Base-by-base conservation (phyloP, 2,888 invertebrate species). In the Trisateles emortualis region DNA sequence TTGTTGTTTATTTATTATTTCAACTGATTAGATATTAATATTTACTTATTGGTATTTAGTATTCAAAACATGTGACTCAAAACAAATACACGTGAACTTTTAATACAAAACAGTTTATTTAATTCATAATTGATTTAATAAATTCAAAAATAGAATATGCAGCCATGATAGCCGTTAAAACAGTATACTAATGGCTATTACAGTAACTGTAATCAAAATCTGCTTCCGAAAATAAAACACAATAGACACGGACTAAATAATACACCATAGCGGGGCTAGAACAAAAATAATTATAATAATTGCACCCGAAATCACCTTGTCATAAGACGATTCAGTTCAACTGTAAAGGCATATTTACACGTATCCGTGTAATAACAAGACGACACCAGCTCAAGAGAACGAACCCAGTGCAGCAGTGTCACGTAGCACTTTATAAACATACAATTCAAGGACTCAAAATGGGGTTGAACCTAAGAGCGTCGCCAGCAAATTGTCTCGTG, bases 271-370 rank as follows among this genome's bases (percentile, higher is more conserved):
- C 8, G 19, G 0, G 6, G 30, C 19, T 30, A 30, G 42, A 42
- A 42, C 42, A 42, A 42, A 42, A 32, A 42, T 30, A 42, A 32
- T 30, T 42, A 42, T 19, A 17, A 30, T 41, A 41, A 41, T 41
- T 41, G 41, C 17, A 17, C 6, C 16, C 17, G 32, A 42, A 30
- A 42, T 5, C 14, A 32, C 42, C 16, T 17, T 14, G 32, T 32
- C 30, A 19, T 42, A 19, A 3, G 3, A n/a, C n/a, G 26, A 8
- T 14, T 19, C 5, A 2, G n/a, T n/a, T n/a, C n/a, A n/a, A n/a
- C 16, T 36, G 35, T 38, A 19, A 38, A 38, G 19, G 36, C 9
- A n/a, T 38, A 3, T 38, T 4, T 9, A 38, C 19, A 32, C 32
- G 11, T 13, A 11, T 3, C 8, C 32, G 11, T 32, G 8, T 32